Evolutionary conservation across 2,797 vertebrate genomes (phyloP).

Genomic region (Gobio occitaniae): DNA sequence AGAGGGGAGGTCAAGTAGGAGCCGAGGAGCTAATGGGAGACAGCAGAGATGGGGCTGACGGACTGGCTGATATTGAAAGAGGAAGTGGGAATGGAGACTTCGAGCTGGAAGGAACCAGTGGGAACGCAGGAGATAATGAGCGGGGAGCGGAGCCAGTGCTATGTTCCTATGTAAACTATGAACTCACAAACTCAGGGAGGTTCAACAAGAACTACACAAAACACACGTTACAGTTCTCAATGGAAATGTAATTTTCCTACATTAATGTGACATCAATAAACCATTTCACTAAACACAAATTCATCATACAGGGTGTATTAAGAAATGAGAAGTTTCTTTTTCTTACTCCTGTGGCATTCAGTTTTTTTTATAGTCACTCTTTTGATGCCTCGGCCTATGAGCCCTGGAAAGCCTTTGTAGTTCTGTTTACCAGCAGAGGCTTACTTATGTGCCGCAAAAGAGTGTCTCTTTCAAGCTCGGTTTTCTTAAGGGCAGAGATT

Average conservation of each 20-base stretch:
- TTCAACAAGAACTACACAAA: too few relatives aligned
- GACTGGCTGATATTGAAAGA: too few relatives aligned
- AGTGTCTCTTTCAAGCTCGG: constrained; percentile 48
- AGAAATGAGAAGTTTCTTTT: not conserved
- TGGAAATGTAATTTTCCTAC: not conserved
- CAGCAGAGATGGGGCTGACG: too few relatives aligned
- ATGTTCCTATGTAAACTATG: too few relatives aligned
- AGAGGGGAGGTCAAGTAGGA: too few relatives aligned
- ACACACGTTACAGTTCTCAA: not conserved
- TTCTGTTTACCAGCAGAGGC: not conserved
- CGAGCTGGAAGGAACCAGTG: too few relatives aligned
- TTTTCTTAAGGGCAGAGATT: constrained; percentile 48
- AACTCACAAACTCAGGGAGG: too few relatives aligned
- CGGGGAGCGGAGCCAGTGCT: too few relatives aligned
- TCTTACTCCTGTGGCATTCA: not conserved
- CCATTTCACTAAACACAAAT: not conserved
- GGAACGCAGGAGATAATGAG: too few relatives aligned
- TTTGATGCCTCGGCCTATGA: not conserved
- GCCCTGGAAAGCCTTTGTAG: not conserved
- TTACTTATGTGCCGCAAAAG: not conserved
- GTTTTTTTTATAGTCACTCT: not conserved
- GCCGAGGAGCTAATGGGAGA: too few relatives aligned
- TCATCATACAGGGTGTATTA: too few relatives aligned
- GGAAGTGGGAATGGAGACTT: too few relatives aligned
- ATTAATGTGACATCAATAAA: not conserved